Percentiles rank a stretch among this genome's conserved stretches.
phyloP scores from a whole-genome alignment of 2,797 vertebrate species.

The Neopelma chrysocephalum region DNA sequence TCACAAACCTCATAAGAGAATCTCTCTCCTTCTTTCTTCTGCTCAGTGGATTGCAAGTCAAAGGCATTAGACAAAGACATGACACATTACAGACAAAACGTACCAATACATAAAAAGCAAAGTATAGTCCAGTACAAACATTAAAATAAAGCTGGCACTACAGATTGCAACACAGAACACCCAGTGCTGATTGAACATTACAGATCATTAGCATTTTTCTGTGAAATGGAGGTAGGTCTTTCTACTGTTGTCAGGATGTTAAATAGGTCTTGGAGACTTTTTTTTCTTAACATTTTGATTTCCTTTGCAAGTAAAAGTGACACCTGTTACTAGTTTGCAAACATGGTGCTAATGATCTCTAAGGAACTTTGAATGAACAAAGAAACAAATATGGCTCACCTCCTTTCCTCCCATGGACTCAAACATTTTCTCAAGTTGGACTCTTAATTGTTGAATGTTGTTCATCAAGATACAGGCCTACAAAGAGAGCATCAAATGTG shows the following conservation, averaged over 20 bases:
- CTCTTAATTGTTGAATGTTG: slow-evolving; percentile 95
- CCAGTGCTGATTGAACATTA: not conserved
- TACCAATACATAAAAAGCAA: slow-evolving; percentile 15
- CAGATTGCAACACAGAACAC: slow-evolving; percentile 30
- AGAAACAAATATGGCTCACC: slow-evolving; percentile 74
- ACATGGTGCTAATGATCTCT: slow-evolving; percentile 64
- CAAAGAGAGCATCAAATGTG: not conserved
- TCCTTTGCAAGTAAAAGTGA: not conserved
- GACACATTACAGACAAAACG: slow-evolving; percentile 81
- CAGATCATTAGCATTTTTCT: slow-evolving; percentile 65
- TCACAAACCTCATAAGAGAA: slow-evolving; percentile 99
- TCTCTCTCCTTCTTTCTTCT: slow-evolving; percentile 98
- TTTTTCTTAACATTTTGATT: not conserved
- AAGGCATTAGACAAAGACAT: slow-evolving; percentile 87
- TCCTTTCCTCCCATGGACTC: slow-evolving; percentile 99
- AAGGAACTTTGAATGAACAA: not conserved
- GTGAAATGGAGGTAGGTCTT: not conserved
- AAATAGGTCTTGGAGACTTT: not conserved
- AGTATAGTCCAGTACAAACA: slow-evolving; percentile 32
- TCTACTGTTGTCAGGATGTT: not conserved
- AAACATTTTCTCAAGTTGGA: slow-evolving; percentile 99
- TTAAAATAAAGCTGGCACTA: slow-evolving; percentile 28
- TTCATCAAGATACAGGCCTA: slow-evolving; percentile 97
- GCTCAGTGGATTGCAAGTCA: slow-evolving; percentile 77
- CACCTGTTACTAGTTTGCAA: not conserved